Evolutionary conservation across 2,888 invertebrate species (phyloP).

Genomic region (Drosophila suboccidentalis): DNA sequence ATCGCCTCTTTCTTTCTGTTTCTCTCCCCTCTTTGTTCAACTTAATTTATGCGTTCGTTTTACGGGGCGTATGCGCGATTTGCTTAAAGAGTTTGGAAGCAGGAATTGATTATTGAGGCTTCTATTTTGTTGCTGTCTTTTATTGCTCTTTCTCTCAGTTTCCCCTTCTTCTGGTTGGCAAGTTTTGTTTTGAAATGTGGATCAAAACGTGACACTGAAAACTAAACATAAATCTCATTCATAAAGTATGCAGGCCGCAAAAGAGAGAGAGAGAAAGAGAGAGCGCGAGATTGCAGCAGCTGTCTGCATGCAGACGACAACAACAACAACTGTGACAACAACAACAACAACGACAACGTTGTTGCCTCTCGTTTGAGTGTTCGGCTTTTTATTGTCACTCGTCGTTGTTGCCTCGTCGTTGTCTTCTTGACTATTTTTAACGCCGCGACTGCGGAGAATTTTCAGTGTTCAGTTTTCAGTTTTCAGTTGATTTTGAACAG

Average conservation of each 20-base stretch:
- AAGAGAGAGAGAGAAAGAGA: not conserved
- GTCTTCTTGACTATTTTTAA: constrained; percentile 74
- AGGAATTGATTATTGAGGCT: constrained; percentile 14
- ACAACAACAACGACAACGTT: constrained; percentile 20
- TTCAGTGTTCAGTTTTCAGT: constrained; percentile 70
- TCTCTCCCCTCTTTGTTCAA: not conserved
- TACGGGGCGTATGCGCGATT: constrained; percentile 44
- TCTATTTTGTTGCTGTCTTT: constrained; percentile 18
- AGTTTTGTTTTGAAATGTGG: constrained; percentile 59
- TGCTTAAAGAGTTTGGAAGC: constrained; percentile 15
- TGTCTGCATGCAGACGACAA: constrained; percentile 51
- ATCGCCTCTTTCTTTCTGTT: too few species aligned
- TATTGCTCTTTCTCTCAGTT: not conserved
- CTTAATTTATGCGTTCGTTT: constrained; percentile 17
- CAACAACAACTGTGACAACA: constrained; percentile 4
- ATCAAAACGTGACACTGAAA: constrained; percentile 79
- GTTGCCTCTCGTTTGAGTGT: constrained; percentile 32
- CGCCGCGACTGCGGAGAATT: constrained; percentile 60
- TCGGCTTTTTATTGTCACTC: constrained; percentile 31
- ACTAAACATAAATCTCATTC: constrained; percentile 75
- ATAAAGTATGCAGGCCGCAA: constrained; percentile 69
- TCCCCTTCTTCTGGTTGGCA: not conserved
- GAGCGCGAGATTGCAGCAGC: constrained; percentile 48
- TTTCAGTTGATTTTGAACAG: constrained; percentile 77
- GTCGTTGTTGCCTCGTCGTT: constrained; percentile 25